Percentiles rank a stretch among this genome's conserved stretches.
Conservation (phyloP, 2,113 vertebrate genomes). For the Hymenochirus boettgeri region DNA sequence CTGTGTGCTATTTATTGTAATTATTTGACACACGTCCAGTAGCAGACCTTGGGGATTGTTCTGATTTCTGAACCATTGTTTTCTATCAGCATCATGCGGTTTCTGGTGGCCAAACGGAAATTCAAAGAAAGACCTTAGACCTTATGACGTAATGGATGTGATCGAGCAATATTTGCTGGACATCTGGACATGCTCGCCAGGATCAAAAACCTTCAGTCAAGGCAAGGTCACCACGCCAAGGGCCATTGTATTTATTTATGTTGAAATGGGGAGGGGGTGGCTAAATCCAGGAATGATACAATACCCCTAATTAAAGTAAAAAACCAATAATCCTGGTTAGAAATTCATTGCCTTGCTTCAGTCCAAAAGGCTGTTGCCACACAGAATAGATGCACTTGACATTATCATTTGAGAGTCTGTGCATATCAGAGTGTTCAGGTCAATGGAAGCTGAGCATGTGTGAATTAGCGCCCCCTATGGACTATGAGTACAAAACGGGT, state of each 20-base stretch:
- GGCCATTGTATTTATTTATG: background rate
- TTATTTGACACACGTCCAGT: no score
- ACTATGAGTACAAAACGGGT: no score
- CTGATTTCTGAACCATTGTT: background rate
- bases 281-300: background rate
- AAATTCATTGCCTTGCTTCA: background rate
- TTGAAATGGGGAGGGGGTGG: no score
- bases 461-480: no score
- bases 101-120: slow-evolving; percentile 90
- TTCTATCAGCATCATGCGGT: slow-evolving; percentile 81
- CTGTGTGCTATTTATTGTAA: no score
- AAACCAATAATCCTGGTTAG: no score
- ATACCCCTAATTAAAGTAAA: no score
- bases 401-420: slow-evolving; percentile 1
- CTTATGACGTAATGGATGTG: slow-evolving; percentile 97
- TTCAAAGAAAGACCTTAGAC: slow-evolving; percentile 95
- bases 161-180: slow-evolving; percentile 95
- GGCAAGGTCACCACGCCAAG: slow-evolving; percentile 69
- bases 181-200: slow-evolving; percentile 95
- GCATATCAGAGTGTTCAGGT: slow-evolving; percentile 14
- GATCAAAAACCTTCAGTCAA: slow-evolving; percentile 96
- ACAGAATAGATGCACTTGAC: background rate
- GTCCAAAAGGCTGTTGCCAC: background rate
- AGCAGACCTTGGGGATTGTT: no score
- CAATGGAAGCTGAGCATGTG: slow-evolving; percentile 2